Base-by-base conservation (phyloP, 2,888 invertebrate genomes). In the Platypus cylindrus region DNA sequence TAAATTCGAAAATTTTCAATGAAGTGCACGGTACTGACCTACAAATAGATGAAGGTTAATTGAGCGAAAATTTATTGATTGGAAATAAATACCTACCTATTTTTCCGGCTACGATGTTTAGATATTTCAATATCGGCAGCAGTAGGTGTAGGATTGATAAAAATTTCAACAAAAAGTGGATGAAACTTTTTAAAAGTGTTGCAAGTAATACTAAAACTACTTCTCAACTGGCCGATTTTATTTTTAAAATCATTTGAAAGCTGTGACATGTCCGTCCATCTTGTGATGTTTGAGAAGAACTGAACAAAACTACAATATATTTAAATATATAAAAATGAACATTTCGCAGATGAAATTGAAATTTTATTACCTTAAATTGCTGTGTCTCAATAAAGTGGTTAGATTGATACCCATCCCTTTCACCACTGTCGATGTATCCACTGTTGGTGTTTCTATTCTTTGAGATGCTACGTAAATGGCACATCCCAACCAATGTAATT, bases 221-320 rank as follows among this genome's bases (percentile, higher is more conserved):
- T 73, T 54, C 95, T 86, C 37, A 95, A 63, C 40, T 78, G 73
- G 40, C 84, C 79, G 37, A 95, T 81, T 60, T 84, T 84, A 29
- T 75, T 72, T 40, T 80, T 70, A 56, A 93, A 87, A 37, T 84
- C 81, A 48, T 77, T 75, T 0, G 89, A 75, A 63, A 91, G 72
- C 45, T 79, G 78, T 1, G 89, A 81, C 90, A 97, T 93, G 52
- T 91, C 89, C 40, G 84, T 78, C 95, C 95, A 98, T 54, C 81
- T 81, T 56, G 86, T 83, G 53, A 93, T 90, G 66, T 94, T 94
- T 45, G 75, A 77, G 56, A 95, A 93, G 63, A 97, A 97, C 53
- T 94, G 85, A 41, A 85, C 81, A 41, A 95, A 69, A 55, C 91
- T 91, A 65, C 40, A 69, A 66, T 11, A 7, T 27, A 12, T 27